Base-by-base conservation (phyloP, 2,797 vertebrate genomes). In the Leptodactylus fallax region DNA sequence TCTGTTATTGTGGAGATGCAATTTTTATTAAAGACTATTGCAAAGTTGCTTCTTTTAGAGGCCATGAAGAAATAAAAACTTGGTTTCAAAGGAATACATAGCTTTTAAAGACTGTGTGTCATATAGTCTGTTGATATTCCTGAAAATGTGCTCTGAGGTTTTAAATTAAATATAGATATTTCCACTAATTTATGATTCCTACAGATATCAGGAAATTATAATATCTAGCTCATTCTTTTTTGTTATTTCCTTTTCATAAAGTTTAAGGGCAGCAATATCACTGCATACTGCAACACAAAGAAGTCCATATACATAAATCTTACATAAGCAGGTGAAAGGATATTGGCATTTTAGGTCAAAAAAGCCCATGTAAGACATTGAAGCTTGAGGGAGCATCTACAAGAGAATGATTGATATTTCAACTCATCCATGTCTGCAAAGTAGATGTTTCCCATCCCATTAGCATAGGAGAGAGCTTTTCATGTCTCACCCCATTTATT, bases 321-420 rank as follows among this genome's bases (percentile, higher is more conserved):
- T 51, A 67, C 74, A 89, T 53, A 79, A 58, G 72, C 79, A 79
- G 79, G 45, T 86, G 65, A 86, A 87, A 47, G 23, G 19, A 79
- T 89, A 86, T 83, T 87, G 85, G 76, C 65, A 83, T 87, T 87
- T 61, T 36, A 82, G 79, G 79, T 63, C 84, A 85, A 82, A 85
- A 36, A 89, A 89, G 79, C 63, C 74, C 71, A 79, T 89, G 88
- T 89, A 89, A 89, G 80, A 89, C 85, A 83, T 87, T 81, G 81
- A 89, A 63, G 74, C 88, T 86, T 89, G 80, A 83, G 65, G 61
- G 74, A 89, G 55, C 63, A 58, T 74, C 61, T 81, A 78, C 69
- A 53, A 74, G 45, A 76, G 27, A 83, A 86, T 87, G 88, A 89
- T 82, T 89, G 88, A 89, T 89, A 86, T 87, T 71, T 87, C 74